Evolutionary conservation across 2,888 invertebrate genomes (phyloP).

Genomic region (Clanis bilineata): DNA sequence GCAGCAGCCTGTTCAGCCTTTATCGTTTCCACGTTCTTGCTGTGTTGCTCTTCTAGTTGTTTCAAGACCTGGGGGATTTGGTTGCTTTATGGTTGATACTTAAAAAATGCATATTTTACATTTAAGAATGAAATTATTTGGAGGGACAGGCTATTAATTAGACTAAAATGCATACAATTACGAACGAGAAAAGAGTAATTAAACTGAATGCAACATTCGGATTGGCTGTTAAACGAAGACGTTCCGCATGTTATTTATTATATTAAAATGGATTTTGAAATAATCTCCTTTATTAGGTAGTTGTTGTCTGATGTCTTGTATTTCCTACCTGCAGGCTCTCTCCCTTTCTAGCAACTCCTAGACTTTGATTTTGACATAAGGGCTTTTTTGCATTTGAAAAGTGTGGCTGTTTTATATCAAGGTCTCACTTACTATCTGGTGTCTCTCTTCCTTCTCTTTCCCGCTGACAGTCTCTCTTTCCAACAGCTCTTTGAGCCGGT

Average conservation of each 20-base stretch:
- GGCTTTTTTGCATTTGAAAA: too few relatives aligned
- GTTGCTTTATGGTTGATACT: slow-evolving; percentile 12
- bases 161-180: too few relatives aligned
- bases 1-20: slow-evolving; percentile 47
- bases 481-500: slow-evolving; percentile 70
- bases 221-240: too few relatives aligned
- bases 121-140: background rate
- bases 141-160: too few relatives aligned
- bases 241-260: too few relatives aligned
- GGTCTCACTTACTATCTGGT: slow-evolving; percentile 51
- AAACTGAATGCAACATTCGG: too few relatives aligned
- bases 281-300: too few relatives aligned
- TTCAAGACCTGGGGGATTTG: slow-evolving; percentile 50
- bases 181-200: too few relatives aligned
- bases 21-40: slow-evolving; percentile 49
- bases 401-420: too few relatives aligned
- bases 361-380: too few relatives aligned
- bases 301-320: background rate
- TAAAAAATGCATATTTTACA: background rate
- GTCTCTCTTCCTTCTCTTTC: slow-evolving; percentile 61
- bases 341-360: background rate
- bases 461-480: slow-evolving; percentile 70
- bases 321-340: background rate
- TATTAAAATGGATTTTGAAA: too few relatives aligned
- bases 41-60: slow-evolving; percentile 54